phyloP scores from a whole-genome alignment of 2,888 invertebrate species.

The Sminthurinus aureus region DNA sequence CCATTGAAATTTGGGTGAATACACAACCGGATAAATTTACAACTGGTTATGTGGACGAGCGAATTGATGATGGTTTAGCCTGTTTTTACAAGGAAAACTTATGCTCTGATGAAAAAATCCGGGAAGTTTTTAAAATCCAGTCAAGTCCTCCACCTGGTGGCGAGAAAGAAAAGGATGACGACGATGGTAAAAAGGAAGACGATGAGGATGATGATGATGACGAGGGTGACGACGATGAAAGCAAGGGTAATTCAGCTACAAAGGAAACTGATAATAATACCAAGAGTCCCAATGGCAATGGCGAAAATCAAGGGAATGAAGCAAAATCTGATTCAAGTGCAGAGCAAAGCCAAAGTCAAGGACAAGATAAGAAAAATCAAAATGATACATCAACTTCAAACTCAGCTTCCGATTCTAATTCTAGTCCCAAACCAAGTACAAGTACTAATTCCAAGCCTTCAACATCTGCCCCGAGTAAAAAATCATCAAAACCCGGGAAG shows the following conservation, averaged over 20 bases:
- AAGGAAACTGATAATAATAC: background rate
- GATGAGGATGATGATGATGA: background rate
- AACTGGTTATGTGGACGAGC: constrained; percentile 46
- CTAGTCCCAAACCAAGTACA: background rate
- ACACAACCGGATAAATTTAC: constrained; percentile 48
- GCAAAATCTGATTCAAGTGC: background rate
- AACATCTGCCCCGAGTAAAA: background rate
- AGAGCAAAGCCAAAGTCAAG: background rate
- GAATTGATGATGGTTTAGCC: constrained; percentile 43
- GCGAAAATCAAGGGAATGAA: background rate
- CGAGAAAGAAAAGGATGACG: background rate
- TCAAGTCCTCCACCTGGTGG: background rate
- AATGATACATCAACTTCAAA: background rate
- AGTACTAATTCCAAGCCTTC: background rate
- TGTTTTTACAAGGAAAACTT: constrained; percentile 37
- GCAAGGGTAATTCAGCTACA: background rate
- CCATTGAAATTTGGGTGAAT: constrained; percentile 42
- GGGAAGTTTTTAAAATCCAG: constrained; percentile 1
- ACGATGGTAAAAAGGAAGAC: background rate
- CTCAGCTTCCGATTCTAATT: background rate
- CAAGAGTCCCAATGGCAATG: background rate
- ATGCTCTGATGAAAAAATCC: background rate
- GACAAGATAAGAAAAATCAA: background rate
- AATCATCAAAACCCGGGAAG: background rate
- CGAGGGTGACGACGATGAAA: background rate